phyloP scores from a whole-genome alignment of 2,888 invertebrate species.

The Minunthozetes semirufus region DNA sequence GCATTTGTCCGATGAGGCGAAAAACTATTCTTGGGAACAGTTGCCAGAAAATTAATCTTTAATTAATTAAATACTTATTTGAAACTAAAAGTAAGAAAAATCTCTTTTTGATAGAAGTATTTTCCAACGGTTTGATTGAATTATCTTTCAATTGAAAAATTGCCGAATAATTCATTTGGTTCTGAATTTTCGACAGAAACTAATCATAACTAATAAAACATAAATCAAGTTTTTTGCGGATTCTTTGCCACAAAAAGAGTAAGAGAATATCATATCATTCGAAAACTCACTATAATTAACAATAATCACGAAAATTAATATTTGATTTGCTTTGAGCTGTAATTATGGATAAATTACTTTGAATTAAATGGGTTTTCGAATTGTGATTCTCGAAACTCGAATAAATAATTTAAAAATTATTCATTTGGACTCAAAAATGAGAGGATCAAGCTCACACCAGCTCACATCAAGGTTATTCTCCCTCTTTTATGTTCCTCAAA shows the following conservation, averaged over 20 bases:
- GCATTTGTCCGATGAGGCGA: background rate
- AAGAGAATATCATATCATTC: background rate
- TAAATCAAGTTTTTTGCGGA: no score
- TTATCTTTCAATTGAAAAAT: no score
- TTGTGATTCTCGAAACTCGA: background rate
- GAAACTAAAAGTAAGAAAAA: background rate
- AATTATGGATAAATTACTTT: background rate
- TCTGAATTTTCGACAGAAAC: no score
- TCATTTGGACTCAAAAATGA: background rate
- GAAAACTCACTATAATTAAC: background rate
- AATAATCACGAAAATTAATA: constrained; percentile 9
- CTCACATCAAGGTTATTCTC: no score
- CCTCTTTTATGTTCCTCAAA: no score
- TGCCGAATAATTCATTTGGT: no score
- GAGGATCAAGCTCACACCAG: no score
- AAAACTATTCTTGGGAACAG: background rate
- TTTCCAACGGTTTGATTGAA: no score
- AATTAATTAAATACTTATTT: background rate
- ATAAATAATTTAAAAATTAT: background rate
- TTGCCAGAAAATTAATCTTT: background rate
- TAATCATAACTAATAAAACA: no score
- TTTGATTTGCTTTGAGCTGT: background rate
- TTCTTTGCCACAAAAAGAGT: background rate
- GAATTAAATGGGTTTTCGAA: background rate
- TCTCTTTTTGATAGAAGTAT: no score